Base-by-base conservation (phyloP, 2,797 vertebrate genomes). In the Oreochromis mossambicus region DNA sequence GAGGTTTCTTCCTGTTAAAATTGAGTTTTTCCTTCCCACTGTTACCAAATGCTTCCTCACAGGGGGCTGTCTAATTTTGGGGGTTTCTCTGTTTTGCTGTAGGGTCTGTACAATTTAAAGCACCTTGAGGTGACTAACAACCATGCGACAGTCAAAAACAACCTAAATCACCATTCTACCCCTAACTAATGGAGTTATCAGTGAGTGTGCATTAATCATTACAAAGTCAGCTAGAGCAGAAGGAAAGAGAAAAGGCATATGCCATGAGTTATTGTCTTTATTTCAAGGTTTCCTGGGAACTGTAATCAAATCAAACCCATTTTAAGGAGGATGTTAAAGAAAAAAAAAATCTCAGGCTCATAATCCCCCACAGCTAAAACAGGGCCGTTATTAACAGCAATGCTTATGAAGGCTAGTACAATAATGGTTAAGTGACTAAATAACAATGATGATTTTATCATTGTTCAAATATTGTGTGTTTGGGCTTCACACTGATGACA, bases 81-180 rank as follows among this genome's bases (percentile, higher is more conserved):
- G 8, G 8, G 15, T 0, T 4, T 58, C 29, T 19, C 5, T 58
- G 56, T 58, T 32, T 58, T 32, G 26, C 55, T 58, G 55, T 32
- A 58, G 56, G 29, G 29, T 34, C 2, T 58, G 3, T 58, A 58
- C 56, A 58, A 19, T 58, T 34, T 63, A 63, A 63, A 63, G 58
- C 4, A n/a, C 58, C 11, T 63, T 63, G 6, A 63, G 58, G 34
- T 63, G 58, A 63, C 19, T 8, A 38, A 63, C 11, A 63, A 63
- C 19, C 34, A 0, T 21, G 34, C 0, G 1, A 13, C 19, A 21
- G 19, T 38, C 34, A 63, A 63, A 63, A 38, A 38, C 0, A 21
- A 63, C 19, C 12, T 55, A 5, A 55, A 55, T 73, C 68, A 29
- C 3, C 43, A 73, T 48, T 73, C 68, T 48, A 70, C 41, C 14